Evolutionary conservation across 2,888 invertebrate species (phyloP).

Genomic region (Drosophila hawaiiensis): DNA sequence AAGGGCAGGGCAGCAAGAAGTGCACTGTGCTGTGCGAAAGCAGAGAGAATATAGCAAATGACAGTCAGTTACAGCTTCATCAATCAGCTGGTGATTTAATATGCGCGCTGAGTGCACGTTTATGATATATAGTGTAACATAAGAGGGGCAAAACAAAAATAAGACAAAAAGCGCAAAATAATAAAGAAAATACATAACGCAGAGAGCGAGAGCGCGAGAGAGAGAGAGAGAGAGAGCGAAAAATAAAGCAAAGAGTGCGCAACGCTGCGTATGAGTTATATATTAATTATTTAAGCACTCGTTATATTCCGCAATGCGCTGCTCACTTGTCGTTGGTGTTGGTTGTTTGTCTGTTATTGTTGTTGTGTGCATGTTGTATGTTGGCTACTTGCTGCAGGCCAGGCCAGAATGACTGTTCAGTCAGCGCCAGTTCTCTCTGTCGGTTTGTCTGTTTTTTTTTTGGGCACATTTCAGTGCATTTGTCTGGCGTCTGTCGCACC

Average conservation of each 20-base stretch:
- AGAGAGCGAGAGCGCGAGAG: constrained; percentile 1
- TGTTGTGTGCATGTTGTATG: constrained; percentile 6
- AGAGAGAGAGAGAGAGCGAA: not conserved
- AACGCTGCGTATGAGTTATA: constrained; percentile 78
- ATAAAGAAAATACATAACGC: constrained; percentile 4
- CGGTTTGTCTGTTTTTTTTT: constrained; percentile 63
- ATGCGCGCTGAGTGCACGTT: constrained; percentile 70
- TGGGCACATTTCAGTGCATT: constrained; percentile 77
- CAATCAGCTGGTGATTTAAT: constrained; percentile 77
- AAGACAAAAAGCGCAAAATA: constrained; percentile 1
- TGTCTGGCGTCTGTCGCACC: constrained; percentile 64
- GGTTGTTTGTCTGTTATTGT: constrained; percentile 18
- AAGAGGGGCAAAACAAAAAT: not conserved
- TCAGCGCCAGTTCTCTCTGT: constrained; percentile 18
- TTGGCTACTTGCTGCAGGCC: constrained; percentile 27
- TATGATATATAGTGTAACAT: constrained; percentile 55
- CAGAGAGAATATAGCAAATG: constrained; percentile 10
- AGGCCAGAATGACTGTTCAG: constrained; percentile 21
- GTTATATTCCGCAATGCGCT: constrained; percentile 66
- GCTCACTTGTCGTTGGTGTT: constrained; percentile 40
- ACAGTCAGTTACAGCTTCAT: constrained; percentile 55
- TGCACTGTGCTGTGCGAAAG: constrained; percentile 22
- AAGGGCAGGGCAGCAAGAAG: not conserved
- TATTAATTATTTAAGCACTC: constrained; percentile 80
- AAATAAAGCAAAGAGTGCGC: constrained; percentile 9